Conservation (phyloP, 2,888 invertebrate species). For the Ypsolopha sequella region DNA sequence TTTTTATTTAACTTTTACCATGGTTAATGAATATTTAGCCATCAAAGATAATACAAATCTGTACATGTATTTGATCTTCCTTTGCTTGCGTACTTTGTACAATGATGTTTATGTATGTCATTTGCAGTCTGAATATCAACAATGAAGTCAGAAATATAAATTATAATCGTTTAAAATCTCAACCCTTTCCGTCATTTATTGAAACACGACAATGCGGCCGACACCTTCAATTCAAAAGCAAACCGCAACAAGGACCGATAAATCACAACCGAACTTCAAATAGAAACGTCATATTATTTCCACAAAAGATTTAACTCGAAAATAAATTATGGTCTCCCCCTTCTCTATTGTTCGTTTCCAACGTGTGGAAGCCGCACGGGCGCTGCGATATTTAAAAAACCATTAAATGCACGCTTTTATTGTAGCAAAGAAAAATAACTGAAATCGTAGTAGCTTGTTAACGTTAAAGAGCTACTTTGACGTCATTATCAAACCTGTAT, state of each 20-base stretch:
- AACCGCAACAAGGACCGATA: slow-evolving; percentile 71
- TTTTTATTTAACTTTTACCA: no score
- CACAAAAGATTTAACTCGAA: slow-evolving; percentile 73
- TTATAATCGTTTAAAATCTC: no score
- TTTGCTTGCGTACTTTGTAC: no score
- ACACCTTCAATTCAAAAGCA: slow-evolving; percentile 55
- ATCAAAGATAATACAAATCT: no score
- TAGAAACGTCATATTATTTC: slow-evolving; percentile 73
- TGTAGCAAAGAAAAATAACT: background rate
- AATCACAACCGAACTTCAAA: slow-evolving; percentile 68
- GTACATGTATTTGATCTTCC: no score
- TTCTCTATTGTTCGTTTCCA: slow-evolving; percentile 57
- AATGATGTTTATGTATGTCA: no score
- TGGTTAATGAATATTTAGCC: no score
- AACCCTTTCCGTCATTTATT: slow-evolving; percentile 26
- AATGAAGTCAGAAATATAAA: no score
- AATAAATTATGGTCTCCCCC: slow-evolving; percentile 70
- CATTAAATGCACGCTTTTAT: slow-evolving; percentile 60
- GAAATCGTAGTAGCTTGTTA: background rate
- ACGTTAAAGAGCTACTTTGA: background rate
- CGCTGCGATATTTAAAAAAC: slow-evolving; percentile 64
- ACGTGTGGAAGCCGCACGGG: slow-evolving; percentile 62
- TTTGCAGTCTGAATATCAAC: no score
- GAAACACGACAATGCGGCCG: slow-evolving; percentile 48
- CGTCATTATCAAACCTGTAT: no score